Conservation (phyloP, 2,113 vertebrate genomes). For the Vulpes lagopus region DNA sequence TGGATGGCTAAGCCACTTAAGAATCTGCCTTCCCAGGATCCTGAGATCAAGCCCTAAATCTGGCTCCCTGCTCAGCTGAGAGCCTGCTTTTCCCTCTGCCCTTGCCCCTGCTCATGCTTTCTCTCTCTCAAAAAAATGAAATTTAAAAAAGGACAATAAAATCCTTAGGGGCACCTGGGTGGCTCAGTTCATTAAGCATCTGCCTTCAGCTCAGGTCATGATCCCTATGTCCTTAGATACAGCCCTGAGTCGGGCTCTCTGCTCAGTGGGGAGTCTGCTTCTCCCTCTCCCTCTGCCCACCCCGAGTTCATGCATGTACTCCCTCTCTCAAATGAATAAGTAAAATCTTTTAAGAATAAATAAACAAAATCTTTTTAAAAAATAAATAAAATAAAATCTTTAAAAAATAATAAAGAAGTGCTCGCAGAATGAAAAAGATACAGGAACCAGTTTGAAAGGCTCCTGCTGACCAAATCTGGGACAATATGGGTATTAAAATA, state of each 20-base stretch:
- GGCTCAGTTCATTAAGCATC: background rate
- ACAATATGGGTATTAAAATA: conserved; percentile 21
- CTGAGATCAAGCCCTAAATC: too few species aligned
- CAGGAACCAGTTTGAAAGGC: background rate
- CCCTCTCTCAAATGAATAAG: background rate
- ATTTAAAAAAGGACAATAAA: background rate
- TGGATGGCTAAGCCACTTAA: too few species aligned
- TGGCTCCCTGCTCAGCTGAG: too few species aligned
- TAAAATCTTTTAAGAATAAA: background rate
- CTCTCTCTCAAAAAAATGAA: too few species aligned
- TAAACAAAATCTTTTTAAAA: background rate
- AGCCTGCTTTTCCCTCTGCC: too few species aligned
- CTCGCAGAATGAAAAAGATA: background rate
- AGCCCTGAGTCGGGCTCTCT: background rate
- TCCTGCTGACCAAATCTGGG: background rate
- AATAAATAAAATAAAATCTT: too few species aligned
- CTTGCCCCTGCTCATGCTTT: too few species aligned
- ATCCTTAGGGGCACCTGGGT: background rate
- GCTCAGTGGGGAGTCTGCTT: background rate
- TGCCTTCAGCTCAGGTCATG: background rate
- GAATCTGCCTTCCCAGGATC: too few species aligned
- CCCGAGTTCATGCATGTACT: too few species aligned
- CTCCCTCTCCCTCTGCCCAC: background rate
- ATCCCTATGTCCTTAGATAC: background rate
- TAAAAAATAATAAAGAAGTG: background rate